Percentiles rank a stretch among this genome's conserved stretches.
Evolutionary conservation across 2,888 invertebrate species (phyloP).

Genomic region (Tiphia femorata): DNA sequence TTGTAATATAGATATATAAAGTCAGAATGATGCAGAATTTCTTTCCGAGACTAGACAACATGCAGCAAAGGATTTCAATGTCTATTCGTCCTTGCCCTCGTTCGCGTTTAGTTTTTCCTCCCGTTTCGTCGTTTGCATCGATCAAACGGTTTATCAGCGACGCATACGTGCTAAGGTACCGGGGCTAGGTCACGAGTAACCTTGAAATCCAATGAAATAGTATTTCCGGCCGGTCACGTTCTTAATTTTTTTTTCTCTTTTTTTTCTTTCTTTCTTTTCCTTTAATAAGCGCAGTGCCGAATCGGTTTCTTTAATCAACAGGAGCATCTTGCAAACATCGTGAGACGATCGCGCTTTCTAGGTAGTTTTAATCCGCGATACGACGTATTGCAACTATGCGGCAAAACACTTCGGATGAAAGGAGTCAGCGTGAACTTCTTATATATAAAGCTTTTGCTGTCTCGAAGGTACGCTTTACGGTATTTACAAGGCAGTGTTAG

Average conservation of each 20-base stretch:
- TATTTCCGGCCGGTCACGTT: constrained; percentile 1
- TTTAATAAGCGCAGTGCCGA: too few species aligned
- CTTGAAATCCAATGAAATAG: constrained; percentile 17
- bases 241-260: too few species aligned
- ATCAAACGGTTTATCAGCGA: constrained; percentile 8
- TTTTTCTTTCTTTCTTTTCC: too few species aligned
- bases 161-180: background rate
- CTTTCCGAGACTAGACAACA: constrained; percentile 54
- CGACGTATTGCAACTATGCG: too few species aligned
- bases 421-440: constrained; percentile 14
- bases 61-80: constrained; percentile 25
- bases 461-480: constrained; percentile 24
- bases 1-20: constrained; percentile 42
- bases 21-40: constrained; percentile 41
- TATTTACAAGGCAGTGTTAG: constrained; percentile 62
- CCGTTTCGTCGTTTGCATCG: constrained; percentile 10
- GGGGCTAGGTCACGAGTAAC: background rate
- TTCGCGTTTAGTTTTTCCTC: constrained; percentile 6
- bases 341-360: too few species aligned
- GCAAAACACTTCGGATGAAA: too few species aligned
- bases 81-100: constrained; percentile 12
- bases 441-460: constrained; percentile 23
- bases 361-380: too few species aligned
- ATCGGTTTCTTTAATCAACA: too few species aligned
- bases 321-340: too few species aligned